These are phyloP conservation scores for Odontophorus gujanensis DNA, from an alignment of 2,113 vertebrate species.

Conservation along the genomic window DNA sequence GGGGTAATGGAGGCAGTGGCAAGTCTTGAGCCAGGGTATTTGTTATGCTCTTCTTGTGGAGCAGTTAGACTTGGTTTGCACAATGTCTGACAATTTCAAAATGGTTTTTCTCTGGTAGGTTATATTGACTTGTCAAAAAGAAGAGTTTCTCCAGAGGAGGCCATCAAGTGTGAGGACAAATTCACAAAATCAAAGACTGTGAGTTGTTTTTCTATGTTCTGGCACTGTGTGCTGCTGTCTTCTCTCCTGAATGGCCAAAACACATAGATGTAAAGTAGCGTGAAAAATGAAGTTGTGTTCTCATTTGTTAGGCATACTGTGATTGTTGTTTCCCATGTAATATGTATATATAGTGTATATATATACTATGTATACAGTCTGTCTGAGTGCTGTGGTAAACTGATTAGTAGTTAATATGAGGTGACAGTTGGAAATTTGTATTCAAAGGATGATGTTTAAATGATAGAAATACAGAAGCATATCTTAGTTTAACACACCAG, in stretches of 20 bases:
- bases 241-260: background rate
- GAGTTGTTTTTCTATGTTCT: slow-evolving; percentile 64
- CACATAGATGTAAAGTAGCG: background rate
- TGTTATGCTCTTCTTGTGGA: background rate
- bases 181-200: slow-evolving; percentile 99
- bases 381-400: background rate
- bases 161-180: slow-evolving; percentile 99
- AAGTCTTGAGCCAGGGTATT: background rate
- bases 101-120: slow-evolving; percentile 72
- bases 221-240: background rate
- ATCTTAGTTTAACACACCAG: background rate
- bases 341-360: background rate
- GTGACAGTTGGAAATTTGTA: background rate
- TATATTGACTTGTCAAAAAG: slow-evolving; percentile 99
- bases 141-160: slow-evolving; percentile 98
- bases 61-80: background rate
- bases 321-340: background rate
- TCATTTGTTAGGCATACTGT: background rate
- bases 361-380: background rate
- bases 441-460: background rate
- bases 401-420: background rate
- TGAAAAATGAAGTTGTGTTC: background rate
- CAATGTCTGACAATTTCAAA: background rate
- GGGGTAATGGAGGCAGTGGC: background rate
- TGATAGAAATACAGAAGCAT: background rate